Base-by-base conservation (phyloP, 1,140 invertebrate genomes). In the Ptiloglossa arizonensis region DNA sequence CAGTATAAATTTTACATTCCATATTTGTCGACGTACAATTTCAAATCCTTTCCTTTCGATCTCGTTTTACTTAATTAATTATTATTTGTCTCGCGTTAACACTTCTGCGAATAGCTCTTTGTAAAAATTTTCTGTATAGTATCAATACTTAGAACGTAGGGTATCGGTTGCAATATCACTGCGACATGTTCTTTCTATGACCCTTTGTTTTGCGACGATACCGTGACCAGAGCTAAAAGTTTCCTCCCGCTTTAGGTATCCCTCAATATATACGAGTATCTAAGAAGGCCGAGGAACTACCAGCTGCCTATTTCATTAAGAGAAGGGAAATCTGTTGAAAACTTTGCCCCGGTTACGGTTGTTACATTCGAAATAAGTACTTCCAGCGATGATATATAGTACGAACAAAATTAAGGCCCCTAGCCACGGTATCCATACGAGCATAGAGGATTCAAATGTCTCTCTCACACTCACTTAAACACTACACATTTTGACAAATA, bases 401-500 rank as follows among this genome's bases (percentile, higher is more conserved):
- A 74, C 13, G 29, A 70, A 80, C 35, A 38, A 70, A 76, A 70
- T 77, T 41, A 70, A 72, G 66, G 69, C 66, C 60, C 79, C 80
- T 70, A 84, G 80, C 79, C 87, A 88, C 76, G 82, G 85, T 79
- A 86, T 77, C 78, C 69, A 57, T 70, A 72, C 73, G 68, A 82
- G 66, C 57, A 29, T 78, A 60, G 76, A 83, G 74, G 83, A 84
- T 70, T 79, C 54, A 81, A 82, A 62, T 80, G 11, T 76, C 46
- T 62, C 38, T 74, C 27, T 79, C 35, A 59, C 79, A 67, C 59
- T 67, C 81, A 81, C 68, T 87, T 87, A 79, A 74, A 83, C 48
- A 86, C 83, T 87, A 87, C 79, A 88, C 75, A 86, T 89, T 85
- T 89, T 88, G 87, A 90, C 86, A 89, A 89, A 92, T 89, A 90